These are phyloP conservation scores for Zaprionus inermis DNA, from an alignment of 1,140 invertebrate genomes.

Conservation along the genomic window DNA sequence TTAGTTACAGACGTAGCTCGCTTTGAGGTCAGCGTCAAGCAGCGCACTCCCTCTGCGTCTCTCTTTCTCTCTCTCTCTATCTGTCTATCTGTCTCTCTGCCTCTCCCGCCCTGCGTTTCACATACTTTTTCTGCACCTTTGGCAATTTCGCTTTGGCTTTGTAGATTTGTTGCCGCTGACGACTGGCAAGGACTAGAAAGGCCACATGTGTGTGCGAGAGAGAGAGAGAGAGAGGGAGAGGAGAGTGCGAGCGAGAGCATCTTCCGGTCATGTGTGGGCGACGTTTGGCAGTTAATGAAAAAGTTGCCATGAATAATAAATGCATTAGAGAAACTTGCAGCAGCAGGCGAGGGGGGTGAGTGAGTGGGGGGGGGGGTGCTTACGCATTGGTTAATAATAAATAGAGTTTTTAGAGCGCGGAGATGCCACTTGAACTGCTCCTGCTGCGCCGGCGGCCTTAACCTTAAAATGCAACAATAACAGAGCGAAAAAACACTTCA, in stretches of 20 bases:
- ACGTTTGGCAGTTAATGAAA: slow-evolving; percentile 65
- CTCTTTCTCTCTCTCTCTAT: background rate
- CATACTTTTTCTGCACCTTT: slow-evolving; percentile 23
- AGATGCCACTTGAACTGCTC: background rate
- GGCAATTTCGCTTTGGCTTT: slow-evolving; percentile 49
- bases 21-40: background rate
- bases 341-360: slow-evolving; percentile 16
- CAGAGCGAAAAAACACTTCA: slow-evolving; percentile 4
- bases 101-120: background rate
- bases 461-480: slow-evolving; percentile 24
- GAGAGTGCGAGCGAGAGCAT: slow-evolving; percentile 22
- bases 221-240: slow-evolving; percentile 14
- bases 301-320: slow-evolving; percentile 82
- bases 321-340: slow-evolving; percentile 72
- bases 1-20: slow-evolving; percentile 53
- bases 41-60: background rate
- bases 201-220: slow-evolving; percentile 11
- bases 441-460: slow-evolving; percentile 32
- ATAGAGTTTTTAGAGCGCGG: slow-evolving; percentile 17
- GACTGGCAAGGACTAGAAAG: slow-evolving; percentile 45
- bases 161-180: slow-evolving; percentile 61
- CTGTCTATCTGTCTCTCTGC: background rate
- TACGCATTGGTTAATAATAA: slow-evolving; percentile 35
- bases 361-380: background rate
- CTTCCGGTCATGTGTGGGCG: slow-evolving; percentile 56